A percentile compares a stretch with the other conserved stretches of the same genome.
Conservation (phyloP, 2,113 vertebrate genomes). For the Sebastes schlegelii region DNA sequence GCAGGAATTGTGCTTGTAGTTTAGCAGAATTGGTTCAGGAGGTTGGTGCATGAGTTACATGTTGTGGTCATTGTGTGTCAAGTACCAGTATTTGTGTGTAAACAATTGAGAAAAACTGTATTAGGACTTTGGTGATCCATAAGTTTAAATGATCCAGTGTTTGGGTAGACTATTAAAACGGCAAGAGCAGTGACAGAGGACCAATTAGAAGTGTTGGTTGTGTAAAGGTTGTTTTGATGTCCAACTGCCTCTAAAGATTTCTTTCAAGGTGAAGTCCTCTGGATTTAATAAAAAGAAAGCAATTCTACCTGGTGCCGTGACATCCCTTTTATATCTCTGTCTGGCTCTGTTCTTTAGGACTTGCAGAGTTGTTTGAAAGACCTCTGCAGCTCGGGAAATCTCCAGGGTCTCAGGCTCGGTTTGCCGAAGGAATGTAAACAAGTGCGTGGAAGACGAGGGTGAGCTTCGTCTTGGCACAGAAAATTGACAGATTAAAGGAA, state of each 20-base stretch:
- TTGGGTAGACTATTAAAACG: background rate
- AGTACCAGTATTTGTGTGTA: no score
- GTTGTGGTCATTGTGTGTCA: no score
- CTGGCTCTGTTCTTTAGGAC: slow-evolving; percentile 73
- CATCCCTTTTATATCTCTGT: slow-evolving; percentile 68
- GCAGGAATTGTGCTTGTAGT: no score
- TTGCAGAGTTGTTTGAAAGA: slow-evolving; percentile 85
- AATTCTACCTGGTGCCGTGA: slow-evolving; percentile 77
- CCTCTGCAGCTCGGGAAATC: slow-evolving; percentile 85
- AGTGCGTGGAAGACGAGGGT: slow-evolving; percentile 54
- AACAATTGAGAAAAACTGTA: no score
- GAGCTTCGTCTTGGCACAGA: slow-evolving; percentile 58
- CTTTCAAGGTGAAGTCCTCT: background rate
- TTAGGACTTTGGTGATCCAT: background rate
- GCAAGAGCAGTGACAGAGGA: background rate
- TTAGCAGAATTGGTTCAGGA: no score
- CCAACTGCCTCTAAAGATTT: background rate
- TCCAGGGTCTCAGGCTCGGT: slow-evolving; percentile 78
- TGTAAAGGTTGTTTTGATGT: background rate
- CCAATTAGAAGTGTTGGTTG: background rate
- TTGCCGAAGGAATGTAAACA: slow-evolving; percentile 82
- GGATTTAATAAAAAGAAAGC: slow-evolving; percentile 29
- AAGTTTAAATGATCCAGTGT: background rate
- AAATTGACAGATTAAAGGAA: background rate
- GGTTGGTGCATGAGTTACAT: no score